Conservation (phyloP, 2,113 vertebrate species). For the Phyllopteryx taeniolatus region DNA sequence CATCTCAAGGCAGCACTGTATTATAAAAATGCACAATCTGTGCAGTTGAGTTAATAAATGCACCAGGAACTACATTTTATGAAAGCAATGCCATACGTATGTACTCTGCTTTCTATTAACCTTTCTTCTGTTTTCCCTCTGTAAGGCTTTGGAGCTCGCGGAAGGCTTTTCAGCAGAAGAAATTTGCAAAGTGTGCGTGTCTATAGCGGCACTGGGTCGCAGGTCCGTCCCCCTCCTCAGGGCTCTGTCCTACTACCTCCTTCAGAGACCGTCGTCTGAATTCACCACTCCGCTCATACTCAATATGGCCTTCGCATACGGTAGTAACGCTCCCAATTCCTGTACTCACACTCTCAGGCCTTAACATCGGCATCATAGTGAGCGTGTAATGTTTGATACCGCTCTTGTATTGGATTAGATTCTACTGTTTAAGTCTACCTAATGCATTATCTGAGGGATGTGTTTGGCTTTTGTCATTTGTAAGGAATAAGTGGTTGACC, state of each 20-base stretch:
- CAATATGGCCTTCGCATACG: constrained; percentile 81
- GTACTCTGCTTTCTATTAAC: neutral
- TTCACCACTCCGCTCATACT: constrained; percentile 72
- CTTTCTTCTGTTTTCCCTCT: neutral
- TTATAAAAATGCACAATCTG: neutral
- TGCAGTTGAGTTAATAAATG: too few species aligned
- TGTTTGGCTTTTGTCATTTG: too few species aligned
- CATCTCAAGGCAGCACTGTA: too few species aligned
- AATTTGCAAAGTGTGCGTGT: constrained; percentile 70
- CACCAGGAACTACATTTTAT: too few species aligned
- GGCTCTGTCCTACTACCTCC: constrained; percentile 85
- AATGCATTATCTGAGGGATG: too few species aligned
- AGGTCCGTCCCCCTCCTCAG: constrained; percentile 82
- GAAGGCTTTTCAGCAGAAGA: constrained; percentile 81
- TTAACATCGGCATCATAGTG: too few species aligned
- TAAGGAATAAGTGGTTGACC: neutral
- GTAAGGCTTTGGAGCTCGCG: constrained; percentile 84
- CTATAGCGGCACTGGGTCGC: constrained; percentile 75
- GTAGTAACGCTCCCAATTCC: constrained; percentile 55
- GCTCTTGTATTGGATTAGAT: neutral
- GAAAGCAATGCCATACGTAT: neutral
- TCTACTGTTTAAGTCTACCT: neutral
- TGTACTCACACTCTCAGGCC: too few species aligned
- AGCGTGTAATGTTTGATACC: neutral
- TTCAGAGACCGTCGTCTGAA: constrained; percentile 76